Evolutionary conservation across 2,888 invertebrate genomes (phyloP).

Genomic region (Caenorhabditis panamensis): DNA sequence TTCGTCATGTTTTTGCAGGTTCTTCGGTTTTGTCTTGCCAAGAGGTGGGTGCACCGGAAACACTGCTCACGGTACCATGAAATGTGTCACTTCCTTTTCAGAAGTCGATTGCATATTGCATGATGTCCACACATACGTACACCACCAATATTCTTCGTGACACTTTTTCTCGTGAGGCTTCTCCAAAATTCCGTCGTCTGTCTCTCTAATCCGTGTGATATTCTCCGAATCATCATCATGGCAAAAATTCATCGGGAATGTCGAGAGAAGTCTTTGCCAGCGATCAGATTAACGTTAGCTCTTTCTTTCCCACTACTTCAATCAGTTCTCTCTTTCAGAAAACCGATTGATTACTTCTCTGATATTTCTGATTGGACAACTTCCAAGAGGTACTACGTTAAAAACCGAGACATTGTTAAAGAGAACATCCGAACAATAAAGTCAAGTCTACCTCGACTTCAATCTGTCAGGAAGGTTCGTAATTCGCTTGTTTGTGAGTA

Average conservation of each 20-base stretch:
- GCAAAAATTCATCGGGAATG: constrained; percentile 60
- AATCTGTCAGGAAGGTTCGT: constrained; percentile 48
- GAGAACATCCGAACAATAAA: constrained; percentile 66
- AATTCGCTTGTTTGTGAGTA: no score
- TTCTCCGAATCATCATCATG: constrained; percentile 27
- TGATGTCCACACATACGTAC: constrained; percentile 12
- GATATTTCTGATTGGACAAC: constrained; percentile 55
- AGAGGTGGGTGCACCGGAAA: constrained; percentile 21
- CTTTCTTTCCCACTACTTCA: no score
- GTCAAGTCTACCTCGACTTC: constrained; percentile 56
- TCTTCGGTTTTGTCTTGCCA: neutral
- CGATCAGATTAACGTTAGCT: constrained; percentile 51
- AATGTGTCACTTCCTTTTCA: constrained; percentile 37
- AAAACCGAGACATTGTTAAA: constrained; percentile 63
- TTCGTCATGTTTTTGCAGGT: constrained; percentile 59
- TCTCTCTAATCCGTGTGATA: constrained; percentile 34
- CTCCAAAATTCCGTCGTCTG: constrained; percentile 34
- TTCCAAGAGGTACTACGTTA: constrained; percentile 54
- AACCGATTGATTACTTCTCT: constrained; percentile 40
- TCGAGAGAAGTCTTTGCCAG: constrained; percentile 60
- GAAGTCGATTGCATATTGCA: constrained; percentile 11
- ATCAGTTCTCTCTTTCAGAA: no score
- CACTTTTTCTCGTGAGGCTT: constrained; percentile 29
- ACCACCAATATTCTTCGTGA: constrained; percentile 9
- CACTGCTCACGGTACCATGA: constrained; percentile 29